Evolutionary conservation across 2,888 invertebrate genomes (phyloP).

Genomic region (Coenonympha arcania): DNA sequence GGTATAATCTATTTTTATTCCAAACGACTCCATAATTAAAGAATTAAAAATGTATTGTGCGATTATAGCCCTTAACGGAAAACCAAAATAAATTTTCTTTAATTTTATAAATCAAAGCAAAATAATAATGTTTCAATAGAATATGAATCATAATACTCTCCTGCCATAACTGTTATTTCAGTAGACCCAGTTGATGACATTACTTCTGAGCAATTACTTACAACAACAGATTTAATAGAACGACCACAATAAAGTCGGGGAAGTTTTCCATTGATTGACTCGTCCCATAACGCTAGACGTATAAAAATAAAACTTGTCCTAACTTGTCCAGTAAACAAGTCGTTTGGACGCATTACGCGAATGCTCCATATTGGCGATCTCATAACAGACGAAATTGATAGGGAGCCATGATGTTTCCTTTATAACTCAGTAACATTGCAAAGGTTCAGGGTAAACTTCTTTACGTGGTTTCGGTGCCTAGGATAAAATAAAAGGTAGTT

Average conservation of each 20-base stretch:
- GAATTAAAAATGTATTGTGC: too few relatives aligned
- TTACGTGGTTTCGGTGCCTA: slow-evolving; percentile 5
- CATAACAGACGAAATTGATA: slow-evolving; percentile 22
- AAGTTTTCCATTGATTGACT: slow-evolving; percentile 10
- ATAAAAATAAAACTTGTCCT: slow-evolving; percentile 13
- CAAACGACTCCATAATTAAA: too few relatives aligned
- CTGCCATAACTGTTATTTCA: too few relatives aligned
- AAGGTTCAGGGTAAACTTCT: slow-evolving; percentile 12
- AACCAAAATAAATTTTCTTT: too few relatives aligned
- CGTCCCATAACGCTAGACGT: slow-evolving; percentile 3
- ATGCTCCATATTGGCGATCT: slow-evolving; percentile 23
- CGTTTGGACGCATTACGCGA: slow-evolving; percentile 21
- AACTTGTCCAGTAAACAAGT: slow-evolving; percentile 22
- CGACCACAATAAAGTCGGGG: not conserved
- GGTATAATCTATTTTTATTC: too few relatives aligned
- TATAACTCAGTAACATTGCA: slow-evolving; percentile 16
- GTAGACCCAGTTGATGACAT: not conserved
- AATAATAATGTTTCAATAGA: too few relatives aligned
- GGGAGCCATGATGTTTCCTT: slow-evolving; percentile 17
- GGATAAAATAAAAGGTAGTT: not conserved
- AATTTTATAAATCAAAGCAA: too few relatives aligned
- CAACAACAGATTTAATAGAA: slow-evolving; percentile 4
- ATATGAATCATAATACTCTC: too few relatives aligned
- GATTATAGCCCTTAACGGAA: too few relatives aligned
- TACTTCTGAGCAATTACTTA: slow-evolving; percentile 1